Evolutionary conservation across 1,140 invertebrate species (phyloP), one percentile per base, ranked within the genome.

Genomic region (Aphelenchoides fujianensis): DNA sequence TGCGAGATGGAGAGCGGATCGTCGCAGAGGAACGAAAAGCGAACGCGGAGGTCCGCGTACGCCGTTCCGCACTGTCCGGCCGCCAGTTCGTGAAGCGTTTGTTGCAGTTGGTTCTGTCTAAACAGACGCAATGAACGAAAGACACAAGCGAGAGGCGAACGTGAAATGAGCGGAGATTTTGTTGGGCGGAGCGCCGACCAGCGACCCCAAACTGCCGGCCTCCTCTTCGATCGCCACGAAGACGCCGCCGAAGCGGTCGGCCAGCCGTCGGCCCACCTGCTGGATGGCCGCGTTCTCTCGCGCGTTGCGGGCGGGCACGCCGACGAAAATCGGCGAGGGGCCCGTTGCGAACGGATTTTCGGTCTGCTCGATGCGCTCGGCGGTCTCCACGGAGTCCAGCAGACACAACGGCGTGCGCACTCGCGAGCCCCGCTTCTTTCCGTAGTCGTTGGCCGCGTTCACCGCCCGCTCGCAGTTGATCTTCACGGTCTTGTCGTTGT

Each of bases 1-100:
- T 92, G 91, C 85, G 95, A 93, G 48, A 94, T 90, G 0, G 91
- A 91, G 82, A 91, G 96, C 16, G 92, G 92, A 87, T 97, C 95
- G 53, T 94, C 94, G 86, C 95, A 98, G 85, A 97, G 94, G 89
- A 97, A 74, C 1, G 73, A 75, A 9, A 74, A 23, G 30, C 71
- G 71, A 9, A 74, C 71, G 32, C 63, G 32, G n/a, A 74, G 23
- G 61, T 74, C 72, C 55, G 59, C 57, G 34, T 74, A 74, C 7
- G 27, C 53, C 12, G 32, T 36, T 30, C 48, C 74, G 19, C 54
- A n/a, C 61, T 74, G 72, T 34, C 36, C 72, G 32, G 66, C 27
- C 55, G 70, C 73, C n/a, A 74, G 36, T 68, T 74, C 72, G 34
- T 57, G 59, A 2, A 74, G 53, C 34, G 69, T 69, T 68, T 36